Conservation (phyloP, 2,113 vertebrate species). For the Tor tambroides region DNA sequence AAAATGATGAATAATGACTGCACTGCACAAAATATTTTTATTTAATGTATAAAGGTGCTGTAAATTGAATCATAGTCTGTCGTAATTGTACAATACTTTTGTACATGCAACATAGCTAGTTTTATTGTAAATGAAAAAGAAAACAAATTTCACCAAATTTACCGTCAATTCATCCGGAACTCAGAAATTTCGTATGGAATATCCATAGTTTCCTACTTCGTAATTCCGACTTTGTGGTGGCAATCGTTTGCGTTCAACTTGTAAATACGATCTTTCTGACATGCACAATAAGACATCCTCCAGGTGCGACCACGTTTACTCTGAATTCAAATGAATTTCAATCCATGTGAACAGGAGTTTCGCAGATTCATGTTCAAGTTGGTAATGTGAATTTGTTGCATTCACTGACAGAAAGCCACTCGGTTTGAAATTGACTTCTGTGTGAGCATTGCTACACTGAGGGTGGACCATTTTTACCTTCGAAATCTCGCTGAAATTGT, state of each 20-base stretch:
- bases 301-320: neutral
- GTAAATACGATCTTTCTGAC: neutral
- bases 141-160: no score
- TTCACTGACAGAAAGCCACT: neutral
- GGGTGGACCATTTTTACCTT: neutral
- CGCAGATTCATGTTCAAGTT: neutral
- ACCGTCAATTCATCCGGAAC: neutral
- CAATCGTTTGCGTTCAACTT: neutral
- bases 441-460: neutral
- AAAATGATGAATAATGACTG: neutral
- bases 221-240: neutral
- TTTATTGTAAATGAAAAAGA: neutral
- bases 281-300: neutral
- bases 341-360: neutral
- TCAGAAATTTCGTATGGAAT: neutral
- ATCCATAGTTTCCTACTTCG: neutral
- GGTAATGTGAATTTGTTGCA: neutral
- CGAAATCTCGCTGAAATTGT: neutral
- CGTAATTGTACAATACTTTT: neutral
- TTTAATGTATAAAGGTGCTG: neutral
- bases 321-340: neutral
- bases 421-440: neutral
- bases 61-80: neutral
- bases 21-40: neutral
- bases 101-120: neutral